Base-by-base conservation (phyloP, 2,888 invertebrate genomes). In the Mesorhabditis spiculigera region DNA sequence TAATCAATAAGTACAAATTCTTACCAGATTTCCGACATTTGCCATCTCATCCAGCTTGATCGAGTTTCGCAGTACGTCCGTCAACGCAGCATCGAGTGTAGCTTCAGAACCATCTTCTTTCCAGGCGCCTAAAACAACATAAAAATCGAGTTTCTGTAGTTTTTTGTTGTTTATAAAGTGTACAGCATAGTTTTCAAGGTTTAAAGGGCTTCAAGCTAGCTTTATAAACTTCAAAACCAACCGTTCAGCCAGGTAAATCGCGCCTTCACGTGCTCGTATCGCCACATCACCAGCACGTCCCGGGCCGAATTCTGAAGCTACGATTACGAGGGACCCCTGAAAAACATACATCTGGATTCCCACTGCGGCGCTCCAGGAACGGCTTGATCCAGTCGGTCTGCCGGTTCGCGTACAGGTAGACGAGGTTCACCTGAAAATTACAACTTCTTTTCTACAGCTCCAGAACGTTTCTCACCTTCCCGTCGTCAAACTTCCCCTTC, bases 211-310 rank as follows among this genome's bases (percentile, higher is more conserved):
- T 28, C 1, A 28, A 28, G 28, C 28, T 28, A 28, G 28, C 28
- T 28, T 28, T 28, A 28, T 28, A 28, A 28, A 28, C 28, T 28
- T 28, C 28, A 3, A 28, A 28, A 28, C 58, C 8, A 2, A 66
- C 73, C 70, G 42, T 78, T 76, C 6, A 85, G 70, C 83, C 83
- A 85, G 5, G 70, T 71, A 71, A 79, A 83, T 64, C 77, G 76
- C 4, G 79, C 82, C 68, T 80, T 80, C 41, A 75, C 77, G 67
- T 78, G 74, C 66, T 83, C 84, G 41, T 76, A 43, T 50, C 85
- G 78, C 83, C 84, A 83, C 45, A 85, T 66, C 28, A 85, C 77
- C 67, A 85, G 66, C 5, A 85, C 63, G 71, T 81, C 80, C 6
- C 78, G 73, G 66, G 68, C 62, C 4, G 45, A 61, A 43, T 68